These are phyloP conservation scores for Chymomyza procnemis DNA, from an alignment of 2,888 invertebrate species.

Conservation along the genomic window DNA sequence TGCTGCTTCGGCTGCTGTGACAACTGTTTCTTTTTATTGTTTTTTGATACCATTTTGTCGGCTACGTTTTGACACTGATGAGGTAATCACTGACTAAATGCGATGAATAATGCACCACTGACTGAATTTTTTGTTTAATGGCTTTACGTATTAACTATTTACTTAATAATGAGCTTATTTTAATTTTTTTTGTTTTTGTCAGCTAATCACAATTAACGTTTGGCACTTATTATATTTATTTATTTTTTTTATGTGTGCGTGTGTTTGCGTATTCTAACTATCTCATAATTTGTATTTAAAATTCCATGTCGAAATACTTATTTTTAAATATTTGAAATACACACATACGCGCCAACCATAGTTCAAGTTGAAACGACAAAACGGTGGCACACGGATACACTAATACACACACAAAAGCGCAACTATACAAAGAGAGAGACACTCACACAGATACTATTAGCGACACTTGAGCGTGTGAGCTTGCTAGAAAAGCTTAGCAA, in stretches of 20 bases:
- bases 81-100: constrained; percentile 56
- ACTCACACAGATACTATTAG: constrained; percentile 14
- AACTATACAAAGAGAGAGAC: not conserved
- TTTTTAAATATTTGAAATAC: constrained; percentile 59
- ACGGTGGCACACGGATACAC: constrained; percentile 32
- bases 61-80: constrained; percentile 46
- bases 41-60: constrained; percentile 75
- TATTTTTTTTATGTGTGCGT: constrained; percentile 14
- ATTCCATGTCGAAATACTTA: constrained; percentile 65
- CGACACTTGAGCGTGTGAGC: constrained; percentile 4
- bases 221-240: constrained; percentile 34
- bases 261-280: constrained; percentile 29
- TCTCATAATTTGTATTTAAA: constrained; percentile 45
- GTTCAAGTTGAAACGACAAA: constrained; percentile 62
- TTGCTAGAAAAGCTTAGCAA: constrained; percentile 43
- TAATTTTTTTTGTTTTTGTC: constrained; percentile 5
- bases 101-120: constrained; percentile 34
- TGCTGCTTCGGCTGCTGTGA: constrained; percentile 35
- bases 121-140: constrained; percentile 27
- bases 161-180: constrained; percentile 18
- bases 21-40: constrained; percentile 71
- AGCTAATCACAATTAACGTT: constrained; percentile 59
- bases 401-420: constrained; percentile 1
- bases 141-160: constrained; percentile 17
- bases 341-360: constrained; percentile 46